Evolutionary conservation across 2,888 invertebrate species (phyloP).

Genomic region (Scaptomyza cyrtandrae): DNA sequence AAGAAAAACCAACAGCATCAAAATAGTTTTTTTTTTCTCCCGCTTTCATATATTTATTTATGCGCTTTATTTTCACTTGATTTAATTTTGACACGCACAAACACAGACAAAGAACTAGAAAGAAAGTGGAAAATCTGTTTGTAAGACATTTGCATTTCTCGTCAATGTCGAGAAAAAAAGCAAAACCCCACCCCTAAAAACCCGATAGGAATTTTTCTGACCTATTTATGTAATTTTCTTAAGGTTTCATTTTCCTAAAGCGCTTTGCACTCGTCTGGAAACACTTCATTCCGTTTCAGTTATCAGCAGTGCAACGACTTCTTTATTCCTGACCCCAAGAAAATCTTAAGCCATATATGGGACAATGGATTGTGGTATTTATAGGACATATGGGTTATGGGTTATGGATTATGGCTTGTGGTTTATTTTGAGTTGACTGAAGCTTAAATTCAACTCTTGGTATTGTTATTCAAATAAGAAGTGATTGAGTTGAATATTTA

Average conservation of each 20-base stretch:
- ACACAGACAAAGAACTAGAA: conserved; percentile 10
- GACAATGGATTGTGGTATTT: conserved; percentile 17
- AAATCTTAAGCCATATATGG: not conserved
- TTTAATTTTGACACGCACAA: conserved; percentile 68
- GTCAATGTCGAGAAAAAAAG: conserved; percentile 12
- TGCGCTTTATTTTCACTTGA: conserved; percentile 74
- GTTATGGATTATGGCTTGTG: conserved; percentile 2
- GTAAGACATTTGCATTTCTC: conserved; percentile 68
- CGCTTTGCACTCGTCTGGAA: conserved; percentile 64
- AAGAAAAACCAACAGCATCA: conserved; percentile 49
- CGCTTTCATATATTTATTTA: conserved; percentile 66
- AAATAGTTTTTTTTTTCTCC: conserved; percentile 23
- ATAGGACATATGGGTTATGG: conserved; percentile 23
- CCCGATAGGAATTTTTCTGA: conserved; percentile 53
- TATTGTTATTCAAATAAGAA: not conserved
- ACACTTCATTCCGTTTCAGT: conserved; percentile 72
- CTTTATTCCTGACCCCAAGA: conserved; percentile 12
- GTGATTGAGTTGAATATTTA: not conserved
- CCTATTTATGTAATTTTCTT: conserved; percentile 63
- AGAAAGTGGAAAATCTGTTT: conserved; percentile 41
- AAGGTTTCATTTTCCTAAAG: conserved; percentile 20
- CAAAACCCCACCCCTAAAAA: not conserved
- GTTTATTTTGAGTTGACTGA: conserved; percentile 4
- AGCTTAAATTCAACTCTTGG: not conserved
- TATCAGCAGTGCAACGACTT: conserved; percentile 59